Evolutionary conservation across 2,797 vertebrate genomes (phyloP).

Genomic region (Scarus forsteni): DNA sequence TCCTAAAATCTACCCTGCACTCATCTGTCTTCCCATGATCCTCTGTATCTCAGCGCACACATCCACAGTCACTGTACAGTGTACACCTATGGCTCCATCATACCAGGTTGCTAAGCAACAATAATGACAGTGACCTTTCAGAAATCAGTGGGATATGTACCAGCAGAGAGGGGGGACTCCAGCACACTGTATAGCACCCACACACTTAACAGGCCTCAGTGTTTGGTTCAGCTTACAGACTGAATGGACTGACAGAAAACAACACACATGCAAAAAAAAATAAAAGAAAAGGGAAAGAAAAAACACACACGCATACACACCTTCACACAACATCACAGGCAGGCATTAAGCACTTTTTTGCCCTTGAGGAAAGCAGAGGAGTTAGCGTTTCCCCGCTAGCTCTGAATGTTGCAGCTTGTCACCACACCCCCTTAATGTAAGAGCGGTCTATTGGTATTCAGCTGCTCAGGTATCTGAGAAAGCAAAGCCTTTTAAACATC

Average conservation of each 20-base stretch:
- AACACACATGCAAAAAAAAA: constrained; percentile 23
- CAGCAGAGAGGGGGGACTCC: constrained; percentile 65
- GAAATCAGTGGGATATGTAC: constrained; percentile 80
- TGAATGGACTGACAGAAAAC: constrained; percentile 42
- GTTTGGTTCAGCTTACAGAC: constrained; percentile 52
- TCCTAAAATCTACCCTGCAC: too few relatives aligned
- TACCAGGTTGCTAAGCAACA: constrained; percentile 88
- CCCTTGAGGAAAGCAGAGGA: constrained; percentile 80
- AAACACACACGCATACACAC: constrained; percentile 38
- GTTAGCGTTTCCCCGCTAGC: constrained; percentile 71
- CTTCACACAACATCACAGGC: constrained; percentile 55
- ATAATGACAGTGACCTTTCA: constrained; percentile 89
- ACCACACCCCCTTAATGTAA: constrained; percentile 71
- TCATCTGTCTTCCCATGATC: constrained; percentile 31
- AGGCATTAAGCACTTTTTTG: constrained; percentile 71
- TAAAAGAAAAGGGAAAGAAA: too few relatives aligned
- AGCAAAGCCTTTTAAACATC: constrained; percentile 85
- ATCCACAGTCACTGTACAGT: constrained; percentile 55
- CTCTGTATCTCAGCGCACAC: constrained; percentile 21
- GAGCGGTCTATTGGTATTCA: constrained; percentile 84
- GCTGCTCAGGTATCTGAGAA: constrained; percentile 83
- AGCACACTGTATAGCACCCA: constrained; percentile 41
- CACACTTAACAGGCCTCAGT: constrained; percentile 58
- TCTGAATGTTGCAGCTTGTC: constrained; percentile 68
- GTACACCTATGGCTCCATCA: constrained; percentile 75